Evolutionary conservation across 1,140 invertebrate genomes (phyloP).

Genomic region (Cecropterus lyciades): DNA sequence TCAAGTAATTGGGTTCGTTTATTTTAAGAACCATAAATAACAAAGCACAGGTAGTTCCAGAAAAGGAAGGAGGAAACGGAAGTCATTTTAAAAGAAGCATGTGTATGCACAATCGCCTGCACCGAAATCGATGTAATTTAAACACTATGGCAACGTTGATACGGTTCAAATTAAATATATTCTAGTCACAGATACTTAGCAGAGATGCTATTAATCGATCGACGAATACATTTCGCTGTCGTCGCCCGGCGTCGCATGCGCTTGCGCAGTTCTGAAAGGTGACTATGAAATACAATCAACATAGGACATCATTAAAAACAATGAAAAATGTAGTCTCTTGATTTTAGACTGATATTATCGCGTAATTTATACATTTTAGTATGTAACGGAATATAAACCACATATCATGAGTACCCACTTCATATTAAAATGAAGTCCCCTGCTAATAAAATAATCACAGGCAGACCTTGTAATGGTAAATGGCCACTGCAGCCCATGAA

Average conservation of each 20-base stretch:
- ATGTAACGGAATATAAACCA: no score
- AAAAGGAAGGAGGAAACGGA: constrained; percentile 51
- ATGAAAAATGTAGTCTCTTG: no score
- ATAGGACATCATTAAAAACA: no score
- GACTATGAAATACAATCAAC: no score
- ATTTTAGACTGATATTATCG: no score
- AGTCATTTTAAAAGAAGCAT: constrained; percentile 30
- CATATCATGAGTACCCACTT: no score
- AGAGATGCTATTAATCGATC: constrained; percentile 62
- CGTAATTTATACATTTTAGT: no score
- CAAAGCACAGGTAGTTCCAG: constrained; percentile 11
- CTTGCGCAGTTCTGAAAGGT: constrained; percentile 43
- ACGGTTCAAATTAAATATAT: constrained; percentile 11
- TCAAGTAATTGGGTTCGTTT: background rate
- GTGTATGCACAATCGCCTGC: constrained; percentile 7
- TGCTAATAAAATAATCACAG: no score
- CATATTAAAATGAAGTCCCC: no score
- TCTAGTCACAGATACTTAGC: background rate
- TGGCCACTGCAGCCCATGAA: no score
- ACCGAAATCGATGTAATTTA: background rate
- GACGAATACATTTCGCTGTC: constrained; percentile 66
- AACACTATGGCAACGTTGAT: background rate
- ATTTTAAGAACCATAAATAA: background rate
- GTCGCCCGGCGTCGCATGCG: constrained; percentile 52
- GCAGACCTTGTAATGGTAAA: no score